Conservation (phyloP, 2,888 invertebrate genomes). For the Ennomos erosarius region DNA sequence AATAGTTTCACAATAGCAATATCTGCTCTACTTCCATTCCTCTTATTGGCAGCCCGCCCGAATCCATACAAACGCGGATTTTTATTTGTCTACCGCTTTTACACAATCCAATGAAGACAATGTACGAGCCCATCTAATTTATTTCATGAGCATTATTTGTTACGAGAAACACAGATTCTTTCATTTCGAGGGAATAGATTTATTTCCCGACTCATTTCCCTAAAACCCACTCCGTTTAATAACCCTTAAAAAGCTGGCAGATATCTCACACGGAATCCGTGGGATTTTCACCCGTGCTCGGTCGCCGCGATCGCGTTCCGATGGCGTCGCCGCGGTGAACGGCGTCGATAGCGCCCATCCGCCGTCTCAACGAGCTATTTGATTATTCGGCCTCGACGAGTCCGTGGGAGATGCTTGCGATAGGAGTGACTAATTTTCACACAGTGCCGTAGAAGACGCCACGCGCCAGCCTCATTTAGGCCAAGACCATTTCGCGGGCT, state of each 20-base stretch:
- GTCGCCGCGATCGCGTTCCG: constrained; percentile 62
- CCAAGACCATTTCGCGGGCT: constrained; percentile 70
- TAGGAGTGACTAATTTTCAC: constrained; percentile 81
- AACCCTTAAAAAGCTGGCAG: constrained; percentile 76
- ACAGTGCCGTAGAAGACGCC: constrained; percentile 68
- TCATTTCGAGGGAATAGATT: constrained; percentile 66
- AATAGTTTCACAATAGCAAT: constrained; percentile 56
- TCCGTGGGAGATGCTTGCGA: constrained; percentile 70
- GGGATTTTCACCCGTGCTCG: constrained; percentile 72
- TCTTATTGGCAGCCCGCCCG: constrained; percentile 70
- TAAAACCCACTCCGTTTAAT: constrained; percentile 83
- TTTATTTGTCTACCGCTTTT: constrained; percentile 57
- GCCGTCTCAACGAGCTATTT: constrained; percentile 76
- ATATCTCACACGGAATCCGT: constrained; percentile 79
- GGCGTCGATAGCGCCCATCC: constrained; percentile 69
- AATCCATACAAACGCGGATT: constrained; percentile 59
- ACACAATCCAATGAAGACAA: constrained; percentile 69
- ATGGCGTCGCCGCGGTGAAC: constrained; percentile 39
- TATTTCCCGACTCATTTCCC: constrained; percentile 77
- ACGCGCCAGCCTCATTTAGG: constrained; percentile 73
- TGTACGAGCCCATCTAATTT: constrained; percentile 72
- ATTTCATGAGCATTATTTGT: constrained; percentile 69
- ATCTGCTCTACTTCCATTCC: constrained; percentile 66
- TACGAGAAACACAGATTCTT: constrained; percentile 65
- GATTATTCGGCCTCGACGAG: constrained; percentile 77